Percentiles rank a stretch among this genome's conserved stretches.
These are phyloP conservation scores for Hetaerina titia DNA, from an alignment of 2,888 invertebrate species.

Conservation along the genomic window DNA sequence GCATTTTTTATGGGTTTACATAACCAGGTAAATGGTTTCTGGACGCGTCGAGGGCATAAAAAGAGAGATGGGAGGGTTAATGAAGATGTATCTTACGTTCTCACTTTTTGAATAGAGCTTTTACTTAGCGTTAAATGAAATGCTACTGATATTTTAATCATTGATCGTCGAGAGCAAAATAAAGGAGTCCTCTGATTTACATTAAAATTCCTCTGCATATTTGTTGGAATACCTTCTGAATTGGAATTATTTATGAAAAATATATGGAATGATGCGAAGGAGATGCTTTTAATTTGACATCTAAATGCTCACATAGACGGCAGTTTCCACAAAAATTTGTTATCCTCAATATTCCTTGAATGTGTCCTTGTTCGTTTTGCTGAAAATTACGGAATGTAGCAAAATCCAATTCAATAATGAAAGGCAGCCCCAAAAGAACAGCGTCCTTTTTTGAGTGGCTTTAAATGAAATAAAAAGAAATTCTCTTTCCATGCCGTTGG, in stretches of 20 bases:
- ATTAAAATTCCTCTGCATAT: not conserved
- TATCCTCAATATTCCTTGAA: not conserved
- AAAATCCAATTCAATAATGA: not conserved
- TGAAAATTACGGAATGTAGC: not conserved
- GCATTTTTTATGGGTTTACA: no score
- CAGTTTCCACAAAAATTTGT: not conserved
- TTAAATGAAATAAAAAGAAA: not conserved
- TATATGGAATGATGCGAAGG: not conserved
- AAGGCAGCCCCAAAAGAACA: not conserved
- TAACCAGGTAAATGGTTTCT: no score
- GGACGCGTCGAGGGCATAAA: no score
- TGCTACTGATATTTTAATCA: no score
- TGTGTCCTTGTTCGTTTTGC: not conserved
- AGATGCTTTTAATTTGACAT: not conserved
- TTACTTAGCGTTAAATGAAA: no score
- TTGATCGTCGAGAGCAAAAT: no score
- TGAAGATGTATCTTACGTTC: no score
- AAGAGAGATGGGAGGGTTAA: no score
- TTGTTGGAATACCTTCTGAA: not conserved
- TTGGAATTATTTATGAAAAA: not conserved
- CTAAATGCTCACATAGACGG: not conserved
- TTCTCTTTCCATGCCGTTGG: not conserved
- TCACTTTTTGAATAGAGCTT: no score
- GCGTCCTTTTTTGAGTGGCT: not conserved
- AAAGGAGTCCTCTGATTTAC: no score